A percentile compares a stretch with the other conserved stretches of the same genome.
Conservation (phyloP, 1,140 invertebrate genomes). For the Drepana arcuata region DNA sequence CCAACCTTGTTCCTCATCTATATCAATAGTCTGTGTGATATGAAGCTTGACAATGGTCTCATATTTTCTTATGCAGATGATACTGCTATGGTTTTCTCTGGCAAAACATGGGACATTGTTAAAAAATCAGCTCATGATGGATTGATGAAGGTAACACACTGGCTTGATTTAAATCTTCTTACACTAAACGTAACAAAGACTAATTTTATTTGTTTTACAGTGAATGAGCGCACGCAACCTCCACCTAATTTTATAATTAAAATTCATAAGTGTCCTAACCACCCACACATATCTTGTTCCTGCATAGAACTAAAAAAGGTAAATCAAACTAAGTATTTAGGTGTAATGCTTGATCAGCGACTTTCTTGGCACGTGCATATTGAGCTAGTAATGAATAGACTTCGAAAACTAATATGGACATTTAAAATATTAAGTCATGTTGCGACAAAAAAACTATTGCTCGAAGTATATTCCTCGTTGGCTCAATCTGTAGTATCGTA, state of each 20-base stretch:
- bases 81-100: constrained; percentile 5
- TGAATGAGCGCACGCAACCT: too few relatives aligned
- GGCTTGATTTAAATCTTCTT: constrained; percentile 6
- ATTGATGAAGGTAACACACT: neutral
- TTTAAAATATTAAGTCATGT: constrained; percentile 6
- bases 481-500: constrained; percentile 6
- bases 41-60: neutral
- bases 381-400: too few relatives aligned
- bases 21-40: neutral
- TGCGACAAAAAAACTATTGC: constrained; percentile 1
- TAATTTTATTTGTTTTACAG: constrained; percentile 8
- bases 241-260: too few relatives aligned
- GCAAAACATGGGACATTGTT: constrained; percentile 1
- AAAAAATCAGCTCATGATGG: neutral
- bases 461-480: constrained; percentile 1
- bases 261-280: too few relatives aligned
- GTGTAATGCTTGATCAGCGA: too few relatives aligned
- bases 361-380: too few relatives aligned
- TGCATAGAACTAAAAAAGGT: too few relatives aligned
- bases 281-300: too few relatives aligned
- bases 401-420: constrained; percentile 2
- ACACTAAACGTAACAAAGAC: constrained; percentile 7
- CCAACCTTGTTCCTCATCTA: neutral
- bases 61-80: constrained; percentile 4
- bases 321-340: too few relatives aligned